A percentile compares a stretch with the other conserved stretches of the same genome.
Evolutionary conservation across 1,140 invertebrate genomes (phyloP).

Genomic region (Drosophila lowei): DNA sequence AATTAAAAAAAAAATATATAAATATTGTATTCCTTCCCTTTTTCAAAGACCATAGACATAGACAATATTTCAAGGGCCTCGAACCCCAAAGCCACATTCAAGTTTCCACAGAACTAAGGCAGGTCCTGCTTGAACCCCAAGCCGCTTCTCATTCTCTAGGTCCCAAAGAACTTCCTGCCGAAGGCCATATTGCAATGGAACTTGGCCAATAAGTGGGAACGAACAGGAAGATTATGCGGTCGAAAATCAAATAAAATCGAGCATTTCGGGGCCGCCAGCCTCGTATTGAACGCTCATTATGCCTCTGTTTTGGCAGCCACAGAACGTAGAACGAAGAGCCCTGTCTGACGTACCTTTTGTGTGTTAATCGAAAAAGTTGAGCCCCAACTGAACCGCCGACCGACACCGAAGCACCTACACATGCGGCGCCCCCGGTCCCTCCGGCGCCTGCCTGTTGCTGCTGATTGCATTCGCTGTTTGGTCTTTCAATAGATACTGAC

Average conservation of each 20-base stretch:
- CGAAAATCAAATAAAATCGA: background rate
- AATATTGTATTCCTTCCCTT: too few relatives aligned
- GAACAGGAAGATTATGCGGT: background rate
- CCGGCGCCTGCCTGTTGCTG: constrained; percentile 24
- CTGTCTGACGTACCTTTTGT: constrained; percentile 39
- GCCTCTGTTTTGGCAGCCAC: background rate
- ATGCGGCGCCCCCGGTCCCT: background rate
- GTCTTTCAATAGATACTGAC: constrained; percentile 47
- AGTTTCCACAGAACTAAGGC: too few relatives aligned
- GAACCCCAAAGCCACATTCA: too few relatives aligned
- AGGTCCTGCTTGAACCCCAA: too few relatives aligned
- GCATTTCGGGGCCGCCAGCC: background rate
- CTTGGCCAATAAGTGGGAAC: constrained; percentile 27
- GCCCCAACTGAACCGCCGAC: too few relatives aligned
- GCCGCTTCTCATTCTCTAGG: too few relatives aligned
- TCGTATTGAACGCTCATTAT: constrained; percentile 52
- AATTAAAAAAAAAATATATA: too few relatives aligned
- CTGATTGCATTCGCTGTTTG: constrained; percentile 56
- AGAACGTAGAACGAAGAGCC: too few relatives aligned
- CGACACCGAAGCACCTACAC: background rate
- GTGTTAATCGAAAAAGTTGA: constrained; percentile 69
- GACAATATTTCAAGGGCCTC: too few relatives aligned
- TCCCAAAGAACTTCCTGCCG: too few relatives aligned
- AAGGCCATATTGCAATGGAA: background rate
- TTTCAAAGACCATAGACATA: too few relatives aligned